Evolutionary conservation across 2,888 invertebrate species (phyloP).

Genomic region (Nasonovia ribisnigri): DNA sequence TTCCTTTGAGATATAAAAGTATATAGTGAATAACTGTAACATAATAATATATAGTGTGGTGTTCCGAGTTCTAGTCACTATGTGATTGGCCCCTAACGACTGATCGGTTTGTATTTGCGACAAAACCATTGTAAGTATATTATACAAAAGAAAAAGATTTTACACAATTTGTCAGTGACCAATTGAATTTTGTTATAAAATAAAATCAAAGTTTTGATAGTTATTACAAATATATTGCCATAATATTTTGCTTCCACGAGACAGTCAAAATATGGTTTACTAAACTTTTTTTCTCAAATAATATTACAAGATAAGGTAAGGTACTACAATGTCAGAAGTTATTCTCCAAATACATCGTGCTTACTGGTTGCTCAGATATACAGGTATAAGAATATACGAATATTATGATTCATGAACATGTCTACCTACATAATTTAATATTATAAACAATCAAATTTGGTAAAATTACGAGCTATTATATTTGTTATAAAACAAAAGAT

Average conservation of each 20-base stretch:
- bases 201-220: not conserved
- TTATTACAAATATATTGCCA: not conserved
- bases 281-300: not conserved
- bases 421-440: not conserved
- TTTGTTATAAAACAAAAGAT: not conserved
- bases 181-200: not conserved
- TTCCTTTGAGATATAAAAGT: not conserved
- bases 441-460: not conserved
- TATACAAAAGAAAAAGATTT: not conserved
- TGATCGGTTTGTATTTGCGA: not conserved
- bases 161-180: not conserved
- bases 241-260: not conserved
- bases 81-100: not conserved
- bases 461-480: not conserved
- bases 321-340: not conserved
- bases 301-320: conserved; percentile 2
- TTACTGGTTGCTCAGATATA: not conserved
- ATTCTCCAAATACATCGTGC: not conserved
- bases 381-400: not conserved
- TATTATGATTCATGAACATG: not conserved
- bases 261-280: not conserved
- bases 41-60: not conserved
- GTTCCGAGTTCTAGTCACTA: not conserved
- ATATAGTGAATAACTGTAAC: not conserved
- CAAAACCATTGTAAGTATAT: not conserved